phyloP scores from a whole-genome alignment of 2,113 vertebrate species.

The Lagopus leucura region DNA sequence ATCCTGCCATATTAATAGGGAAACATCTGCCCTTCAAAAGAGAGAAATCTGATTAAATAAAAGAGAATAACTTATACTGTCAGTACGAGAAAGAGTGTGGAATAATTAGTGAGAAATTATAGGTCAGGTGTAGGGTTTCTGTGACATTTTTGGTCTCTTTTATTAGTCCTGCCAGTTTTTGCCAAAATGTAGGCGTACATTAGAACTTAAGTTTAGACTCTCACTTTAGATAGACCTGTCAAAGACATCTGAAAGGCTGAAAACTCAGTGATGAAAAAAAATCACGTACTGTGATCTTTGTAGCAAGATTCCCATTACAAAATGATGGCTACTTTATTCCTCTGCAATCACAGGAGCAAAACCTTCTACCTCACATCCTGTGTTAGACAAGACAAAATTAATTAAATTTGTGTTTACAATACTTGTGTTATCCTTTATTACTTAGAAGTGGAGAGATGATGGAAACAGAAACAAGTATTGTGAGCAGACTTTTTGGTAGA shows the following conservation, averaged over 20 bases:
- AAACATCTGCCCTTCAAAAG: constrained; percentile 63
- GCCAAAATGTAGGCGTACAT: neutral
- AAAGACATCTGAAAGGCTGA: neutral
- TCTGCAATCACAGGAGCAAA: neutral
- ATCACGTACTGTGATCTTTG: neutral
- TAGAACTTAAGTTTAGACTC: neutral
- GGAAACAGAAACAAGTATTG: constrained; percentile 57
- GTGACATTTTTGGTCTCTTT: constrained; percentile 3
- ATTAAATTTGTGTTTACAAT: constrained; percentile 42
- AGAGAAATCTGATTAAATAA: constrained; percentile 54
- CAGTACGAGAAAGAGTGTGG: constrained; percentile 2
- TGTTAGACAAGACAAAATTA: constrained; percentile 20
- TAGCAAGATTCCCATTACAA: neutral
- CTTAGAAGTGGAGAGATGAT: constrained; percentile 37
- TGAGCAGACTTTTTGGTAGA: constrained; percentile 13
- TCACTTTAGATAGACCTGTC: neutral
- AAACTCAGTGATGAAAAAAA: neutral
- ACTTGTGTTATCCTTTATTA: constrained; percentile 35
- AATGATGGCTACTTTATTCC: neutral
- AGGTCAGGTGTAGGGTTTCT: neutral
- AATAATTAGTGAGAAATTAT: constrained; percentile 45
- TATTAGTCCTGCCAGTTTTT: neutral
- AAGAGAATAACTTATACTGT: constrained; percentile 47
- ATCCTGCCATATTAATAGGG: constrained; percentile 57
- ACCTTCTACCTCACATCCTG: neutral